Conservation (phyloP, 2,113 vertebrate species). For the Nanorana parkeri region DNA sequence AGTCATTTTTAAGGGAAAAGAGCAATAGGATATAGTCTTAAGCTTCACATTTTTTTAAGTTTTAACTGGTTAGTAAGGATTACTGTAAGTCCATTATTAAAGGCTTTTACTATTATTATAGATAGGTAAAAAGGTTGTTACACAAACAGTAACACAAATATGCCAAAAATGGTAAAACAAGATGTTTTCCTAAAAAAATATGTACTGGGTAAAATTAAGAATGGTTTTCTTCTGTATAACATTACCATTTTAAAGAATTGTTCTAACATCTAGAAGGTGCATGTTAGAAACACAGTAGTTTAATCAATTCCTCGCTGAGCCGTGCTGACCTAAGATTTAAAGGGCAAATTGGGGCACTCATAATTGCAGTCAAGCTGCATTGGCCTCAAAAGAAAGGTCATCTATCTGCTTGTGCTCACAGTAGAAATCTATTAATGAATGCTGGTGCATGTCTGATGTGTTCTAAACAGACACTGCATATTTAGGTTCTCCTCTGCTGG, state of each 20-base stretch:
- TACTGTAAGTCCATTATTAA: too few relatives aligned
- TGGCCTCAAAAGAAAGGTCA: constrained; percentile 65
- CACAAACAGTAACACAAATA: too few relatives aligned
- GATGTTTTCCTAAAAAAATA: constrained; percentile 3
- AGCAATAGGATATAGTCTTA: too few relatives aligned
- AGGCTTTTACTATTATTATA: too few relatives aligned
- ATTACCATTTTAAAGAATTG: constrained; percentile 10
- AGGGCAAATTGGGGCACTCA: constrained; percentile 58
- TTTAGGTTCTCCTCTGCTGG: constrained; percentile 62
- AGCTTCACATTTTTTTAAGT: too few relatives aligned
- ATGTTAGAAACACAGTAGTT: constrained; percentile 58
- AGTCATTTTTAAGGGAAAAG: too few relatives aligned
- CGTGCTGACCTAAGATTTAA: constrained; percentile 63
- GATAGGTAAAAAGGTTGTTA: too few relatives aligned
- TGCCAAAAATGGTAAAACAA: too few relatives aligned
- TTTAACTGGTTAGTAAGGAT: too few relatives aligned
- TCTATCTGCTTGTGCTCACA: constrained; percentile 61
- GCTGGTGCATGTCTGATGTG: constrained; percentile 58
- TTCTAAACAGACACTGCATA: constrained; percentile 61
- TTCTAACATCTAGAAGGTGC: constrained; percentile 46
- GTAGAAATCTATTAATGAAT: constrained; percentile 65
- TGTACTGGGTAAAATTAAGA: constrained; percentile 13
- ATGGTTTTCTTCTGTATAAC: constrained; percentile 11
- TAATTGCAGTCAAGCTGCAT: constrained; percentile 57
- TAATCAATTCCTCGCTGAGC: constrained; percentile 54